These are phyloP conservation scores for Agrochola lota DNA, from an alignment of 2,888 invertebrate species.

Conservation along the genomic window DNA sequence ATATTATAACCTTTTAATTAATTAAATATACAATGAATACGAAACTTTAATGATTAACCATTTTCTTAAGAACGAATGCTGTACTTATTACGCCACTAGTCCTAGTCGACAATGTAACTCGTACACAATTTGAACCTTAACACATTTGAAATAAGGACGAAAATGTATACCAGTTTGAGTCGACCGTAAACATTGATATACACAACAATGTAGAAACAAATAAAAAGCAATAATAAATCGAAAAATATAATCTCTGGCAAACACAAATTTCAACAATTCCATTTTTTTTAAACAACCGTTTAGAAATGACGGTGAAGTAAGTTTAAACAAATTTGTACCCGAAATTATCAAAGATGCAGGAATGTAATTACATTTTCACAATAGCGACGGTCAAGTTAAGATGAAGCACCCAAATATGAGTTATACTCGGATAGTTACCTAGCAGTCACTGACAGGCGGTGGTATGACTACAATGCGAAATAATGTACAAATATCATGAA, in stretches of 20 bases:
- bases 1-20: conserved; percentile 65
- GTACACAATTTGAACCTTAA: conserved; percentile 57
- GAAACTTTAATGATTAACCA: conserved; percentile 73
- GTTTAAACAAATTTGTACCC: conserved; percentile 74
- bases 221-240: conserved; percentile 86
- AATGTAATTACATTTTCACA: conserved; percentile 81
- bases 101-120: conserved; percentile 52
- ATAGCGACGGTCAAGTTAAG: conserved; percentile 73
- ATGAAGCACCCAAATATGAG: conserved; percentile 82
- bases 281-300: conserved; percentile 72
- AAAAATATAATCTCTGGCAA: conserved; percentile 89
- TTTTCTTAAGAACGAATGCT: conserved; percentile 79
- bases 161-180: conserved; percentile 52
- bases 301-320: conserved; percentile 40
- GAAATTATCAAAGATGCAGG: conserved; percentile 79
- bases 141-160: conserved; percentile 47
- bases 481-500: conserved; percentile 37
- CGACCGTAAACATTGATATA: conserved; percentile 66
- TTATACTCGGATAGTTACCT: conserved; percentile 66
- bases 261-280: conserved; percentile 87
- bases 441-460: conserved; percentile 68
- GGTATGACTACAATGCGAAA: conserved; percentile 28
- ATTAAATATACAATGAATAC: conserved; percentile 70
- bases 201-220: conserved; percentile 82
- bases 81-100: conserved; percentile 80